Percentiles rank a stretch among this genome's conserved stretches.
phyloP scores from a whole-genome alignment of 2,113 vertebrate genomes.

The Toxotes jaculatrix region DNA sequence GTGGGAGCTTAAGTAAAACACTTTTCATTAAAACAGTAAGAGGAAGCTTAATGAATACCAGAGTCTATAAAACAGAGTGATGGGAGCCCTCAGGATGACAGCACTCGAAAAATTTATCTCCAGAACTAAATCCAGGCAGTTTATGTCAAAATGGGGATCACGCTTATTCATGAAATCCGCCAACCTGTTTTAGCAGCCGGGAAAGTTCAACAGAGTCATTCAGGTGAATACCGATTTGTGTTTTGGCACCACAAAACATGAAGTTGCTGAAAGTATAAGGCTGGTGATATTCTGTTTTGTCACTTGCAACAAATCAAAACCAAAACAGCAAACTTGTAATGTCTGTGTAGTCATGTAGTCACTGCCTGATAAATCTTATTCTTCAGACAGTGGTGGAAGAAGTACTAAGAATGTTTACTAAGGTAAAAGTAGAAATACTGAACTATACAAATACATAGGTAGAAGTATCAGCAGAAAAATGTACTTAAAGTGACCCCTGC shows the following conservation, averaged over 20 bases:
- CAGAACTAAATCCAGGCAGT: conserved; percentile 54
- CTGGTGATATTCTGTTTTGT: background rate
- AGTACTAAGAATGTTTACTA: no score
- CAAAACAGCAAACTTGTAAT: background rate
- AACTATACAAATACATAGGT: no score
- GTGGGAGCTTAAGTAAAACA: conserved; percentile 54
- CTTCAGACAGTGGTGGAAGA: no score
- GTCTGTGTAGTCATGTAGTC: background rate
- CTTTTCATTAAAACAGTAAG: conserved; percentile 66
- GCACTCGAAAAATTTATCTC: conserved; percentile 53
- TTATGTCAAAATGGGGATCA: conserved; percentile 54
- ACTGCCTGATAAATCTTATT: background rate
- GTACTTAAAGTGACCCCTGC: no score
- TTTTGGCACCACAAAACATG: background rate
- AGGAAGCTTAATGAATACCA: conserved; percentile 60
- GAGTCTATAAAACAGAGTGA: conserved; percentile 58
- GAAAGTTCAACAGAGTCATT: conserved; percentile 26
- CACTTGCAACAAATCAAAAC: background rate
- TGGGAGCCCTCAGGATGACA: conserved; percentile 59
- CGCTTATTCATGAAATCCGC: conserved; percentile 38
- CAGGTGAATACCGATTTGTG: background rate
- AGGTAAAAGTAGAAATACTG: no score
- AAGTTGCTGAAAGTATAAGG: background rate
- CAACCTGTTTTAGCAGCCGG: conserved; percentile 14
- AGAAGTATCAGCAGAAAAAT: no score